Evolutionary conservation across 1,140 invertebrate species (phyloP).

Genomic region (Hyposmocoma kahamanoa): DNA sequence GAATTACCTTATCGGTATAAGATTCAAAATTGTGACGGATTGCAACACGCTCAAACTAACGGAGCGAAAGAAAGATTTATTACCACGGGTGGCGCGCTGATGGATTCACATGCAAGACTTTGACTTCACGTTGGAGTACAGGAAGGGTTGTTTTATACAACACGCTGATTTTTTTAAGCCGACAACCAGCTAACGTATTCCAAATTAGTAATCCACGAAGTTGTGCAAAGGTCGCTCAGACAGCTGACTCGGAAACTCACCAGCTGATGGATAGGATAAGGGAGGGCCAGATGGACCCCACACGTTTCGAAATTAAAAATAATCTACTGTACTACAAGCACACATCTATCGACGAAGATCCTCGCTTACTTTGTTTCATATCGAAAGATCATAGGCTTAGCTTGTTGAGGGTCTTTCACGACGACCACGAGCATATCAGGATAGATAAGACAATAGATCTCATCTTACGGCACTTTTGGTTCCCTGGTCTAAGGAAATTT

Average conservation of each 20-base stretch:
- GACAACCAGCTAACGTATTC: neutral
- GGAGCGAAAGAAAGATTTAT: slow-evolving; percentile 25
- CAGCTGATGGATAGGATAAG: slow-evolving; percentile 2
- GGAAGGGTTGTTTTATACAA: slow-evolving; percentile 3
- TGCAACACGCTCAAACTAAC: slow-evolving; percentile 38
- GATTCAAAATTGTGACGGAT: slow-evolving; percentile 46
- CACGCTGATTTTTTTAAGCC: slow-evolving; percentile 6
- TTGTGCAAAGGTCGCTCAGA: slow-evolving; percentile 7
- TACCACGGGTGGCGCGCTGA: slow-evolving; percentile 25
- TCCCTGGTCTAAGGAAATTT: slow-evolving; percentile 15
- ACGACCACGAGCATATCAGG: slow-evolving; percentile 20
- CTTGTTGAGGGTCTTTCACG: slow-evolving; percentile 19
- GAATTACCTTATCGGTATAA: slow-evolving; percentile 36
- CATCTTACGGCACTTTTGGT: slow-evolving; percentile 20
- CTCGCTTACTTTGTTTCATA: slow-evolving; percentile 6
- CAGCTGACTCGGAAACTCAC: neutral
- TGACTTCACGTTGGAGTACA: neutral
- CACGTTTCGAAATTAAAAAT: neutral
- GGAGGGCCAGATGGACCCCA: neutral
- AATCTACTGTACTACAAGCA: slow-evolving; percentile 5
- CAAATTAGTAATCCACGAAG: neutral
- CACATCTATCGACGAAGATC: neutral
- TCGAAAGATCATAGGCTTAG: slow-evolving; percentile 10
- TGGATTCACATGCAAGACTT: slow-evolving; percentile 33
- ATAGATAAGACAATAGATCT: slow-evolving; percentile 15